Evolutionary conservation across 2,797 vertebrate genomes (phyloP), one percentile per base, ranked within the genome.

Genomic region (Notamacropus eugenii): DNA sequence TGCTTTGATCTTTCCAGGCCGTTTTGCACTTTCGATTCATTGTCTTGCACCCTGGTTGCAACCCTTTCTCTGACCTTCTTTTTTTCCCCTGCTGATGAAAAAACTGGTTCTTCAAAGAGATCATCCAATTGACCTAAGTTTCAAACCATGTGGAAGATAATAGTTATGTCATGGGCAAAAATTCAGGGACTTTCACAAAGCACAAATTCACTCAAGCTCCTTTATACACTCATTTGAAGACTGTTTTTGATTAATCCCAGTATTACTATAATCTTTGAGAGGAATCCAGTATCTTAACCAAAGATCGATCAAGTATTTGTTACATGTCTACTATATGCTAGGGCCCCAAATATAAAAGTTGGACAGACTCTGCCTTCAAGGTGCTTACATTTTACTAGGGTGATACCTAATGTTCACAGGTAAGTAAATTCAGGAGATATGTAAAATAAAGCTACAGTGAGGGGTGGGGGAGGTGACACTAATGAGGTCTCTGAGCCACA

Each of bases 81-180:
- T 27, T 54, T 34, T 31, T 50, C 28, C 11, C 28, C 67, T 57
- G 57, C 22, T 54, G 27, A 14, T 34, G 94, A 95, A 67, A 91
- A 93, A 92, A 22, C 50, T 46, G 19, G 11, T 40, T 95, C 92
- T 94, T 96, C 55, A 92, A n/a, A 94, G 95, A 93, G 31, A 91
- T 50, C 91, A 56, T 31, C n/a, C 5, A 67, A 59, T 27, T 27
- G 28, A 13, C 34, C 34, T 91, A n/a, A 54, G 24, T 46, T 92
- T 96, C 74, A 93, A 91, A 87, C 54, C 52, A 90, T 27, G 8
- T 14, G 92, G 92, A 91, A 92, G 87, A 90, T 16, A 94, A 46
- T 9, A 54, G 62, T 67, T 91, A 5, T 59, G 31, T 46, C 58
- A 46, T 54, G 10, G 90, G 40, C 94, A 52, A 95, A 87, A 24